These are phyloP conservation scores for Apocrypta bakeri DNA, from an alignment of 1,140 invertebrate genomes.

Conservation along the genomic window DNA sequence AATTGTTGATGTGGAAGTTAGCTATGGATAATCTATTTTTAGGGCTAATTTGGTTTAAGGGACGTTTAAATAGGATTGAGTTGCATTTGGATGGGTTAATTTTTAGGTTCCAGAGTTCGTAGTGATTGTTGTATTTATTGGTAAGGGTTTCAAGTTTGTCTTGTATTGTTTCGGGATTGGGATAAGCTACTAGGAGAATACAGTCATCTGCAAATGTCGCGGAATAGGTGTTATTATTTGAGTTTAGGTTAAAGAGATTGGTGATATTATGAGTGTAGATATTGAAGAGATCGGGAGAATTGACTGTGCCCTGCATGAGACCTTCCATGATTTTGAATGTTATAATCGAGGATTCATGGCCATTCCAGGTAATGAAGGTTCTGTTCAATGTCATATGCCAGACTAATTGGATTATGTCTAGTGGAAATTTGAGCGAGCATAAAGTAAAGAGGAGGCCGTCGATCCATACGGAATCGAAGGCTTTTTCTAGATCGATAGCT, in stretches of 20 bases:
- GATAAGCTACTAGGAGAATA: background rate
- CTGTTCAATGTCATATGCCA: background rate
- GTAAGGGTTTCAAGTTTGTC: no score
- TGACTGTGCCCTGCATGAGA: constrained; percentile 3
- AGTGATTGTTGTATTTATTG: no score
- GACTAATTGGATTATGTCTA: background rate
- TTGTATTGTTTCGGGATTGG: no score
- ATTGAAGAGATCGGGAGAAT: background rate
- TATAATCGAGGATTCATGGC: background rate
- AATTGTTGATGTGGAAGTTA: no score
- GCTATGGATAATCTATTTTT: no score
- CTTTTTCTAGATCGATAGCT: constrained; percentile 37
- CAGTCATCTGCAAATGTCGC: background rate
- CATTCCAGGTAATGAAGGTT: background rate
- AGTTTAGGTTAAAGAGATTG: background rate
- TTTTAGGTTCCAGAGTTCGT: no score
- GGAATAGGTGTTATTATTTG: background rate
- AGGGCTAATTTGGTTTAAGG: no score
- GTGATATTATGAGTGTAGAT: background rate
- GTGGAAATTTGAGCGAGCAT: background rate
- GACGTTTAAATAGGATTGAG: no score
- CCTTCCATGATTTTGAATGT: background rate
- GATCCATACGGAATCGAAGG: constrained; percentile 60
- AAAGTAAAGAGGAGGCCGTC: constrained; percentile 53
- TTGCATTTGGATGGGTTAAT: no score